Conservation (phyloP, 2,888 invertebrate species). For the Busseola fusca region DNA sequence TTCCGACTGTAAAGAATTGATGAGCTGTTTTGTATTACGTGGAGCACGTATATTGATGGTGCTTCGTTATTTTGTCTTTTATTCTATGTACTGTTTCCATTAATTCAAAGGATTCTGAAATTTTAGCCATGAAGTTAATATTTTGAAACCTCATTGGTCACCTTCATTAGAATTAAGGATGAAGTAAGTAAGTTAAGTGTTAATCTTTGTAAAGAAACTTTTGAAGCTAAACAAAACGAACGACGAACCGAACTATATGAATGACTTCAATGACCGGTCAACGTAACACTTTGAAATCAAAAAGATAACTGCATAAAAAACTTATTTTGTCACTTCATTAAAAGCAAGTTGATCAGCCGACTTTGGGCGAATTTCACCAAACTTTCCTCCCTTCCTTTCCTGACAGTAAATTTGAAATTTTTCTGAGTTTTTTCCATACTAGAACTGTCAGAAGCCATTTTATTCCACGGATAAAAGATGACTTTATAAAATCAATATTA, state of each 20-base stretch:
- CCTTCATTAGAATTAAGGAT: background rate
- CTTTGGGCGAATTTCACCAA: background rate
- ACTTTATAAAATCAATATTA: background rate
- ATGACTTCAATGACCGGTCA: background rate
- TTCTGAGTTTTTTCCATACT: background rate
- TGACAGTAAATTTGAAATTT: background rate
- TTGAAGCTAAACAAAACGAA: background rate
- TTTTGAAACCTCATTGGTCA: background rate
- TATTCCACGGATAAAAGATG: background rate
- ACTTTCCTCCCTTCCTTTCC: background rate
- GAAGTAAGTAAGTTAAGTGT: background rate
- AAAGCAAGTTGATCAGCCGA: background rate
- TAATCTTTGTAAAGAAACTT: background rate
- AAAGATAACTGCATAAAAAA: background rate
- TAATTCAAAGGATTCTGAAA: background rate
- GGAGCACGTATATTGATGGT: background rate
- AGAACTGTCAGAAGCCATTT: background rate
- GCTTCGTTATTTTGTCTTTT: conserved; percentile 32
- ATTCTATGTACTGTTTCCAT: background rate
- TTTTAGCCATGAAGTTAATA: background rate
- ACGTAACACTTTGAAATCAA: background rate
- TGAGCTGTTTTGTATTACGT: conserved; percentile 36
- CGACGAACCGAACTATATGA: background rate
- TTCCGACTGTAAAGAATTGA: conserved; percentile 38
- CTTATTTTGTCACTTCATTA: background rate